A percentile compares a stretch with the other conserved stretches of the same genome.
phyloP scores from a whole-genome alignment of 2,888 invertebrate species.

The Mimachlamys varia region DNA sequence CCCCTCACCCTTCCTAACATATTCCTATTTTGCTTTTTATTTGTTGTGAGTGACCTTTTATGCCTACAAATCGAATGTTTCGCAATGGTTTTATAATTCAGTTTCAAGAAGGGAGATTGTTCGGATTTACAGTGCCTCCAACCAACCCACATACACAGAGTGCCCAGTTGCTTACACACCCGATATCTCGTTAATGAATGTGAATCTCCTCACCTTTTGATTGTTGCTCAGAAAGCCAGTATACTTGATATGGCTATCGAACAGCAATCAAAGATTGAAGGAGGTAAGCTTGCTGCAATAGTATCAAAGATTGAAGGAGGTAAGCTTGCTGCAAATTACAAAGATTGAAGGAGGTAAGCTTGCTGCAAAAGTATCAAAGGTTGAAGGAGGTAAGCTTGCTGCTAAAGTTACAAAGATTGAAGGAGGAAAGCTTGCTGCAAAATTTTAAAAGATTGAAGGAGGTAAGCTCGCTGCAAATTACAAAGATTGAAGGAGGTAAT shows the following conservation, averaged over 20 bases:
- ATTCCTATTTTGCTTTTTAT: no score
- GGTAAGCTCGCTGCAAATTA: slow-evolving; percentile 55
- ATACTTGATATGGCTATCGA: slow-evolving; percentile 68
- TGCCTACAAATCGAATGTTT: no score
- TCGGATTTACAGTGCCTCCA: not conserved
- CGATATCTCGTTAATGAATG: not conserved
- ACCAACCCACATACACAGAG: not conserved
- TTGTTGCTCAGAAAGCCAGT: slow-evolving; percentile 79
- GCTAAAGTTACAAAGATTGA: slow-evolving; percentile 60
- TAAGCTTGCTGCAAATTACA: not conserved
- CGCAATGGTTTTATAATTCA: not conserved
- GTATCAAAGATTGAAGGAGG: not conserved
- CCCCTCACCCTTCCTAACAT: no score
- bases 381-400: slow-evolving; percentile 63
- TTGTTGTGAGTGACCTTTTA: no score
- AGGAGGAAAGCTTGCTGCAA: slow-evolving; percentile 56
- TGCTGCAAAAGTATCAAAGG: not conserved
- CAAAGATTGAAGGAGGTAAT: slow-evolving; percentile 72
- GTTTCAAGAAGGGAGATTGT: not conserved
- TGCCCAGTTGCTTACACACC: not conserved
- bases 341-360: slow-evolving; percentile 53
- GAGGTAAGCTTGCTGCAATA: slow-evolving; percentile 55
- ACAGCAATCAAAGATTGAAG: slow-evolving; percentile 76
- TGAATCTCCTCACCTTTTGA: slow-evolving; percentile 74
- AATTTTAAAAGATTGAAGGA: slow-evolving; percentile 74